Conservation (phyloP, 2,888 invertebrate genomes). For the Agrochola lota region DNA sequence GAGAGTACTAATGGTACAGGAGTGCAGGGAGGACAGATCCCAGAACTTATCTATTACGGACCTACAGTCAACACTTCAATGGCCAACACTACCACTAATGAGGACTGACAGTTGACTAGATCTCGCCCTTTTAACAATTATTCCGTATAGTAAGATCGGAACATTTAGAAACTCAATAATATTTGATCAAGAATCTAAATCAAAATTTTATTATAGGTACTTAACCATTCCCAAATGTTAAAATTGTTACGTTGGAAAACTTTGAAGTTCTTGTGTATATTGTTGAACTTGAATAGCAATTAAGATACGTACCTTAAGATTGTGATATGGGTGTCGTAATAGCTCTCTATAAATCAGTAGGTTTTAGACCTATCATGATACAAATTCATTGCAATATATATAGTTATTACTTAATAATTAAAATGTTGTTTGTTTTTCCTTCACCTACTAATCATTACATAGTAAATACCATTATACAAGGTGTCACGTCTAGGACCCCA, state of each 20-base stretch:
- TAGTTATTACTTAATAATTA: conserved; percentile 66
- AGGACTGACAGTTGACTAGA: conserved; percentile 87
- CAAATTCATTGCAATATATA: conserved; percentile 75
- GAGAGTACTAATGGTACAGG: conserved; percentile 99
- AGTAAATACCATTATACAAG: background rate
- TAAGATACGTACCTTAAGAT: conserved; percentile 83
- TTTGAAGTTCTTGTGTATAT: conserved; percentile 82
- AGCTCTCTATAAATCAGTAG: conserved; percentile 86
- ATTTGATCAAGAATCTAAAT: conserved; percentile 63
- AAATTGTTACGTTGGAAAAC: conserved; percentile 74
- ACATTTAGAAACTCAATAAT: conserved; percentile 62
- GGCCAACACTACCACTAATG: conserved; percentile 84
- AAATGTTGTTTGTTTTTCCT: conserved; percentile 47
- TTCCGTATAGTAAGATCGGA: conserved; percentile 77
- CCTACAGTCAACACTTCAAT: conserved; percentile 91
- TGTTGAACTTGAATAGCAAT: conserved; percentile 81
- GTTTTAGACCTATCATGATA: conserved; percentile 76
- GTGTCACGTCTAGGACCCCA: background rate
- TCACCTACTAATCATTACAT: background rate
- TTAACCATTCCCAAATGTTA: conserved; percentile 83
- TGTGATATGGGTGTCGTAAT: conserved; percentile 90
- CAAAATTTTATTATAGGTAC: conserved; percentile 68
- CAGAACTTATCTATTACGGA: conserved; percentile 98
- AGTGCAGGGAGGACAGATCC: conserved; percentile 99
- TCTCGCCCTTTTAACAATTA: conserved; percentile 79